Base-by-base conservation (phyloP, 2,797 vertebrate species). In the Pteronotus mesoamericanus region DNA sequence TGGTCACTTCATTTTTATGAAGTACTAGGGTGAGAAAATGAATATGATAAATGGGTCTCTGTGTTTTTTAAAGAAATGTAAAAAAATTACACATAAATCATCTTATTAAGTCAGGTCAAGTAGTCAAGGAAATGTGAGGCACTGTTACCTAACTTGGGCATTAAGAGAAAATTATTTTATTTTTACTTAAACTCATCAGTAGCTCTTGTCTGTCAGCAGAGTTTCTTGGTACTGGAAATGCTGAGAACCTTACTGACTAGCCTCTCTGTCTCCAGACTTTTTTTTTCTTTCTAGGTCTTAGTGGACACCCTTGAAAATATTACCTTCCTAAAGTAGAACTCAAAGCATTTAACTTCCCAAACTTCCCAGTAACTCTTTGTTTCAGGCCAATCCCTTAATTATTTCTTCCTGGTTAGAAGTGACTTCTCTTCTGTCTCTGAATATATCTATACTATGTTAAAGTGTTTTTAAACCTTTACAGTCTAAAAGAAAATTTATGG, bases 1-100 rank as follows among this genome's bases (percentile, higher is more conserved):
- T 83, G 46, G 92, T 93, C 80, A 69, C n/a, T 64, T 37, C 21
- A 86, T 37, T 95, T 96, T 95, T 96, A 86, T 72, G 59, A 87
- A 44, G 57, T 91, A 84, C 15, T 22, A 21, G 5, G 15, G 6
- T 66, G 53, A 93, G 37, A 74, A 93, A 94, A 91, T n/a, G 46
- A 14, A 34, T 86, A 7, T 72, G 44, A 90, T 84, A 85, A 96
- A 89, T 59, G 32, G 0, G 11, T 46, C 32, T 69, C 22, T 72
- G 4, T 79, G 89, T 77, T 94, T 94, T 83, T 42, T 37, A 37
- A 37, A 96, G 4, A 77, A 53, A 61, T 51, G 10, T 68, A 5
- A 32, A 85, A 87, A 57, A 66, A 42, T 34, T 69, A 66, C 21
- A 37, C 29, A 32, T 55, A 57, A 83, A 51, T 86, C 34, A 82